Evolutionary conservation across 2,888 invertebrate species (phyloP), one percentile per base, ranked within the genome.

Genomic region (Coelopa pilipes): DNA sequence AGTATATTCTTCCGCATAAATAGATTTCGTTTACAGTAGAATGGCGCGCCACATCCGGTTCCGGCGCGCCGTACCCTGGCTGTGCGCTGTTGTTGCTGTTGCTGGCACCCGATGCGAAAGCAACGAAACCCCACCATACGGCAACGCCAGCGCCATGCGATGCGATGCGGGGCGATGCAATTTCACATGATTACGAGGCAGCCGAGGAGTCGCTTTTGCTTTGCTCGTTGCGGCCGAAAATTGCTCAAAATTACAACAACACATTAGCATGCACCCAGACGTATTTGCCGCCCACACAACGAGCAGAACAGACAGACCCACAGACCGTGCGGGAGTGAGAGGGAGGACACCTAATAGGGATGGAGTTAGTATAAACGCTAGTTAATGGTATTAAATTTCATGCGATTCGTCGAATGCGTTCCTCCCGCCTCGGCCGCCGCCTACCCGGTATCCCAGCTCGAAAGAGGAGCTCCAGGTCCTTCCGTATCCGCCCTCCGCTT

Each of bases 361-460:
- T 34, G 7, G 34, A 34, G 34, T 34, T 34, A 50, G 53, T 24
- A 55, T 71, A 71, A 71, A 65, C 65, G 71, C 46, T 55, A 63
- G 53, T 71, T 71, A 71, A 71, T 71, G 71, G 71, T 65, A 71
- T 71, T 71, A 71, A 71, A 71, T 65, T 71, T 63, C 65, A 71
- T 65, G 21, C 55, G 45, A 21, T 71, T 17, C 63, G 46, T 34
- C 17, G 53, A 63, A 70, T 15, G 21, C 47, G 49, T 60, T 49
- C 15, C 15, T 24, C 60, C 67, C 34, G 17, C 19, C 57, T 10
- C n/a, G n/a, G n/a, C 7, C 34, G 34, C 34, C 7, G 34, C 34
- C 34, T 34, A 34, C 34, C 7, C 34, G 34, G 19, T 59, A 21
- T 59, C 24, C 53, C 7, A 4, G 34, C 34, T 4, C 34, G 4